phyloP scores from a whole-genome alignment of 2,888 invertebrate genomes.

The Eupithecia centaureata region DNA sequence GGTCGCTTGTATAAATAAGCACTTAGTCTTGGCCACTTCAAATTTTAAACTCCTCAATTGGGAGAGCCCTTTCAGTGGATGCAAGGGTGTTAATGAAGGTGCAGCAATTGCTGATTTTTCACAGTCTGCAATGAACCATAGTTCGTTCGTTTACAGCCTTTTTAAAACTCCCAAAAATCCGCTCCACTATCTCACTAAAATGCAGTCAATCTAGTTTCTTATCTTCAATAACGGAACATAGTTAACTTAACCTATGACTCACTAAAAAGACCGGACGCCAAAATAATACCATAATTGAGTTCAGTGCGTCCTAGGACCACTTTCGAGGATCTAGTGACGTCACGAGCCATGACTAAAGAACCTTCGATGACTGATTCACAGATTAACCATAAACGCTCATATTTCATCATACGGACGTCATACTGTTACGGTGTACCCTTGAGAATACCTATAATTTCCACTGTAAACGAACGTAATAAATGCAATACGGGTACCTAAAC shows the following conservation, averaged over 20 bases:
- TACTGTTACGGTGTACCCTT: not conserved
- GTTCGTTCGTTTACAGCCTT: not conserved
- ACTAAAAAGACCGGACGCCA: not conserved
- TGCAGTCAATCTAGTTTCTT: not conserved
- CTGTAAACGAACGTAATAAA: not conserved
- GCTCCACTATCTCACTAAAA: not conserved
- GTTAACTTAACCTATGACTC: not conserved
- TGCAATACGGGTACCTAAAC: not conserved
- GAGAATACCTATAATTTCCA: not conserved
- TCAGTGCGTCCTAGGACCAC: not conserved
- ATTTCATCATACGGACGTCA: not conserved
- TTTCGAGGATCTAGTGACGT: not conserved
- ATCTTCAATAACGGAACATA: not conserved
- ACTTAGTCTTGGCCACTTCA: too few species aligned
- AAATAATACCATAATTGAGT: not conserved
- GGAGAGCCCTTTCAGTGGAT: too few species aligned
- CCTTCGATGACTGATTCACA: not conserved
- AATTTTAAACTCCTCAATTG: too few species aligned
- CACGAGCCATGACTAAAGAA: constrained; percentile 3
- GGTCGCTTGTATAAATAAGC: too few species aligned
- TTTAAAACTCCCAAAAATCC: not conserved
- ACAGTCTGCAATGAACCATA: not conserved
- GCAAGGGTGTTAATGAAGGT: too few species aligned
- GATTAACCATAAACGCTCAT: not conserved
- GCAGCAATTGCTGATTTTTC: too few species aligned